Evolutionary conservation across 2,113 vertebrate genomes (phyloP), one percentile per base, ranked within the genome.

Genomic region (Sigmodon hispidus): DNA sequence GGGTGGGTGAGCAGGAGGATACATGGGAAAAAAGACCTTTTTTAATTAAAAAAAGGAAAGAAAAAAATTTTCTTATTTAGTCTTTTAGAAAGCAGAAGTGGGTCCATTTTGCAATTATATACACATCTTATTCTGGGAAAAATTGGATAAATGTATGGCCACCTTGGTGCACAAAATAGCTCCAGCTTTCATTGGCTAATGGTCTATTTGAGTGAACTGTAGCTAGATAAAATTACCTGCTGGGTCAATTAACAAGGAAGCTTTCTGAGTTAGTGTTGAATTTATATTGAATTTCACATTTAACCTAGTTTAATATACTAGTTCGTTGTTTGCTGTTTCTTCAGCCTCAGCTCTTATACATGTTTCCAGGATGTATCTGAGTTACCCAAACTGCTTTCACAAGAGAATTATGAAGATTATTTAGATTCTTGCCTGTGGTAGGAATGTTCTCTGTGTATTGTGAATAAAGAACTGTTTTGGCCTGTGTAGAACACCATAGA

Each of bases 181-280:
- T 89, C 88, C 4, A 22, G 89, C 90, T 94, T 73, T 97, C 31
- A 83, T 57, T 50, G 43, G 80, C 12, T 93, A 83, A 61, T 95
- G 63, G 87, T 73, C 36, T 67, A 50, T 83, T 95, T 98, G 55
- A 91, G 72, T 80, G 90, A 97, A 92, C 91, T 70, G 92, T 96
- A 76, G 16, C 79, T 90, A 63, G 97, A 73, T 95, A 94, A 96
- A 96, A 96, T 96, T 88, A 93, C 72, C 93, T 67, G 34, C 91
- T 50, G 50, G 91, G 29, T 85, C 97, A 93, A 91, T 93, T 98
- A 83, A 87, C 15, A 1, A 63, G 81, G 80, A 94, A 91, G 52
- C 83, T 91, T 91, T 52, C 90, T 95, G 79, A 95, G 11, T 96
- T 96, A 15, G 3, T 63, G 50, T 92, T 94, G 93, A 83, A 69